Conservation (phyloP, 2,113 vertebrate species). For the Tragelaphus strepsiceros region DNA sequence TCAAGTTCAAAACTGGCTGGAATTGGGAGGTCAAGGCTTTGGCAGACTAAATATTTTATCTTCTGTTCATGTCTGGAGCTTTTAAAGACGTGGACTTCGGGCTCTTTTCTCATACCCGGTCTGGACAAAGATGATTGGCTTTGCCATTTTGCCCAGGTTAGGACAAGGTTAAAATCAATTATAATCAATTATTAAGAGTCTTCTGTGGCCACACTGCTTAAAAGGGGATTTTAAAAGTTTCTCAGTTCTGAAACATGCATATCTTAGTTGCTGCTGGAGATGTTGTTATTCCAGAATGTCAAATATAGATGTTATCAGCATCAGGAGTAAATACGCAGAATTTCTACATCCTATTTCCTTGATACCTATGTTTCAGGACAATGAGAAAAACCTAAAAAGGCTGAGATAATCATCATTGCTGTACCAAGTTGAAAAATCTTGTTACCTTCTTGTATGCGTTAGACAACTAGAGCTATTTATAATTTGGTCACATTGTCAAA, state of each 20-base stretch:
- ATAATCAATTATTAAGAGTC: constrained; percentile 95
- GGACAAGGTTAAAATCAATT: constrained; percentile 94
- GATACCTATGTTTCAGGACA: constrained; percentile 54
- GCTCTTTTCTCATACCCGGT: constrained; percentile 84
- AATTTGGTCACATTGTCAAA: constrained; percentile 71
- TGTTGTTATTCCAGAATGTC: constrained; percentile 75
- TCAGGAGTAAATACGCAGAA: constrained; percentile 60
- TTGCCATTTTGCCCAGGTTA: constrained; percentile 88
- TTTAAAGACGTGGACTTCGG: constrained; percentile 89
- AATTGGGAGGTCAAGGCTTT: constrained; percentile 92
- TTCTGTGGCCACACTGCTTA: constrained; percentile 84
- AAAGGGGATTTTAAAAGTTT: constrained; percentile 80
- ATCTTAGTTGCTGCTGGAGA: constrained; percentile 68
- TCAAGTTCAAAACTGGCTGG: constrained; percentile 91
- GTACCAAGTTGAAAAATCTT: constrained; percentile 55
- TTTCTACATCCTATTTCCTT: constrained; percentile 55
- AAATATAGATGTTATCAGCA: constrained; percentile 76
- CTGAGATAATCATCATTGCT: constrained; percentile 29
- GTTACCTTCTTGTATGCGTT: constrained; percentile 54
- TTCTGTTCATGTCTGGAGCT: constrained; percentile 91
- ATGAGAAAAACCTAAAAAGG: constrained; percentile 41
- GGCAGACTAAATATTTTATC: constrained; percentile 97
- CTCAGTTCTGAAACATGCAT: constrained; percentile 76
- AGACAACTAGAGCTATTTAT: constrained; percentile 70
- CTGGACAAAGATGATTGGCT: constrained; percentile 86